Base-by-base conservation (phyloP, 2,888 invertebrate species). In the Steromphala cineraria region DNA sequence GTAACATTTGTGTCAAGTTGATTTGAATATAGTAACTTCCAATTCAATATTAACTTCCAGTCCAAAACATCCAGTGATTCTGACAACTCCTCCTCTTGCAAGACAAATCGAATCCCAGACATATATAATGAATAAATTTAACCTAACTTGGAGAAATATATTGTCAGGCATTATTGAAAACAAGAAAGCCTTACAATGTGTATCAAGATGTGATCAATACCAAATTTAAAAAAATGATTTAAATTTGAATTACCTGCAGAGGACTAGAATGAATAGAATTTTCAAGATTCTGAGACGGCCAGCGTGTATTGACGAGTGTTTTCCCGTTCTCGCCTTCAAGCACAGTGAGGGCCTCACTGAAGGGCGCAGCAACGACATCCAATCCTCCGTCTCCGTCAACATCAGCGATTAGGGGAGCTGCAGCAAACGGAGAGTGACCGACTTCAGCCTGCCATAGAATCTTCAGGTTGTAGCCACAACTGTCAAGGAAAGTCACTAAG, bases 391-490 rank as follows among this genome's bases (percentile, higher is more conserved):
- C 91, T n/a, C 87, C 90, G 87, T 92, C 86, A 0, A 91, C 85
- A 82, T 92, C 91, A 52, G 90, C 84, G 7, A 92, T 88, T 5
- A 92, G 83, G 4, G 92, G 92, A 4, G 90, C 53, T 2, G 90
- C 89, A 36, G 90, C 90, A 86, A 92, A 91, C 17, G 92, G 91
- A 5, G 91, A 87, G 52, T 90, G 89, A 19, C 91, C 90, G 31
- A 92, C 83, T 79, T 92, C 92, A 24, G 89, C 86, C 75, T 90
- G 90, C 92, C 92, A 92, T 19, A 90, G 81, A 53, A 89, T 87
- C 52, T 87, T 86, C 62, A 92, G 78, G 21, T 88, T 86, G 81
- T 90, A 91, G 1, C 89, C 88, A 85, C 92, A 92, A 80, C 91
- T 91, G 80, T 40, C 28, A 17, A 71, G 19, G 21, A 21, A 36